Base-by-base conservation (phyloP, 1,140 invertebrate species). In the Drosophila persimilis region DNA sequence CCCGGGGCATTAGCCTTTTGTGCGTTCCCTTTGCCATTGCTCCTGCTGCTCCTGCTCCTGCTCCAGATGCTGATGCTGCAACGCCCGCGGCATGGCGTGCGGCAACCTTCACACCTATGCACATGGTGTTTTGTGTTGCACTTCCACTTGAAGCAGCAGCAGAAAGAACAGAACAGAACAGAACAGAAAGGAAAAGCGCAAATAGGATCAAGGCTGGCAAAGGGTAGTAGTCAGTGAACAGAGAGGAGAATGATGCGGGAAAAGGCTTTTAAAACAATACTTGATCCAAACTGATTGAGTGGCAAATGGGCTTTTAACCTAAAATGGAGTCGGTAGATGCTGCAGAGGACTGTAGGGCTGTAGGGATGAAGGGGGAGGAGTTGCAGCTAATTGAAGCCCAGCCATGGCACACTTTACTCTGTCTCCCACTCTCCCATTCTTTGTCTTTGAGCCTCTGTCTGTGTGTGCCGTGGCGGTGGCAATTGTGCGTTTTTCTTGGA, bases 171-270 rank as follows among this genome's bases (percentile, higher is more conserved):
- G 26, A 46, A 52, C 22, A 24, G 22, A 15, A 15, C 9, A 13
- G 35, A 3, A 26, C 3, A 6, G 24, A 39, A 59, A 56, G 46
- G 39, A 66, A 76, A 77, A 64, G 71, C 62, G 61, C 50, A 79
- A 77, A 83, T 79, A 83, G 80, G 65, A 79, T 83, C 80, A 84
- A 83, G 80, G 80, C 78, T 67, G 75, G 67, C 62, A 72, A 53
- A 51, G 46, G 53, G 43, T 44, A 43, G 47, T 59, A 26, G 50
- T 45, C 26, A 46, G 39, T 26, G 9, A 3, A 41, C 24, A 26
- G 24, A 26, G 35, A 13, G 35, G 11, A 39, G 3, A 39, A 39
- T 39, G 35, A 39, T 39, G 35, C 35, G 11, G 35, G 35, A 39
- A 65, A 74, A 74, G 54, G 72, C 72, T 74, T 74, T 75, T 64